phyloP scores from a whole-genome alignment of 1,140 invertebrate genomes.

The Zaprionus tsacasi region DNA sequence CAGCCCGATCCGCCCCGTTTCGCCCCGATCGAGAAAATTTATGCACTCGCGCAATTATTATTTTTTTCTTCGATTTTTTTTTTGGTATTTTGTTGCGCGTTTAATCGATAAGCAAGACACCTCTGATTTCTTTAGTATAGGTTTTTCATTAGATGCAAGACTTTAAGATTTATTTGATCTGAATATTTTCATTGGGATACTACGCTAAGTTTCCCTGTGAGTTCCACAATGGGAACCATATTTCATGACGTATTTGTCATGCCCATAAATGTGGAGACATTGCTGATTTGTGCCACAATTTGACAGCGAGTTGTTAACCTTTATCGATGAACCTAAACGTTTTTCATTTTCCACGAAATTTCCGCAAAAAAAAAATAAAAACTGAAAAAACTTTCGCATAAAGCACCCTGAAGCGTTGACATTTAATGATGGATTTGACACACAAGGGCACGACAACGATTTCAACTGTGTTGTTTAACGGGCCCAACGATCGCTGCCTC shows the following conservation, averaged over 20 bases:
- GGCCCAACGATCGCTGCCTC: conserved; percentile 12
- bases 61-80: conserved; percentile 36
- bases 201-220: too few relatives aligned
- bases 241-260: too few relatives aligned
- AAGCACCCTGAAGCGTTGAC: conserved; percentile 76
- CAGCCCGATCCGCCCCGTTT: conserved; percentile 14
- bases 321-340: conserved; percentile 55
- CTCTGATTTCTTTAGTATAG: conserved; percentile 19
- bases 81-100: conserved; percentile 22
- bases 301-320: conserved; percentile 77
- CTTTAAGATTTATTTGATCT: too few relatives aligned
- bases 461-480: conserved; percentile 35
- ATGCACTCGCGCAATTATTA: conserved; percentile 77
- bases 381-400: conserved; percentile 66
- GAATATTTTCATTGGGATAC: too few relatives aligned
- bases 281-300: conserved; percentile 44
- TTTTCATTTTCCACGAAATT: conserved; percentile 38
- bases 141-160: background rate
- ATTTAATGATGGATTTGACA: conserved; percentile 84
- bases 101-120: conserved; percentile 20
- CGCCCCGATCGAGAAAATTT: conserved; percentile 55
- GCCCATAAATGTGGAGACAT: background rate
- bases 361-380: conserved; percentile 19
- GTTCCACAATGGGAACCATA: too few relatives aligned
- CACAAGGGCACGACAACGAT: conserved; percentile 79